Percentiles rank a stretch among this genome's conserved stretches.
Conservation (phyloP, 2,888 invertebrate species). For the Hemicrepidius hirtus region DNA sequence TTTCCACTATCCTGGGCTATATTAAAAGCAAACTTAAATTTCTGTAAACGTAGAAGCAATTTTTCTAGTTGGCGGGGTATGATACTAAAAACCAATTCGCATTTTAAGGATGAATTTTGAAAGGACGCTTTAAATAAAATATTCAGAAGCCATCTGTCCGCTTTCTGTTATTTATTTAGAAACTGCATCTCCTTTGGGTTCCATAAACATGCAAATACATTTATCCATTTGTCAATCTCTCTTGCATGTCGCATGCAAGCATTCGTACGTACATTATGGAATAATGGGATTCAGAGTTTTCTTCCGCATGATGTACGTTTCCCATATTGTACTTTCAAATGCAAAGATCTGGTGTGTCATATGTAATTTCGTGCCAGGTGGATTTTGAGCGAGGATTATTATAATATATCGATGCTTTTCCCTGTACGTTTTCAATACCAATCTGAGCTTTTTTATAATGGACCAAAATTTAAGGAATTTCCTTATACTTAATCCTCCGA, state of each 20-base stretch:
- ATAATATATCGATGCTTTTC: too few species aligned
- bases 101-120: neutral
- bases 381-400: too few species aligned
- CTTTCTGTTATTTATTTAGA: conserved; percentile 18
- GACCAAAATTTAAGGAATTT: neutral
- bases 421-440: too few species aligned
- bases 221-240: conserved; percentile 31
- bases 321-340: conserved; percentile 1
- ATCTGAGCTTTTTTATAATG: conserved; percentile 5
- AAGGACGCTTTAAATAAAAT: conserved; percentile 6
- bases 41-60: too few species aligned
- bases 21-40: neutral
- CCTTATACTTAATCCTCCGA: too few species aligned
- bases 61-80: too few species aligned
- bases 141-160: conserved; percentile 25
- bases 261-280: conserved; percentile 18
- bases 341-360: neutral
- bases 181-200: conserved; percentile 25
- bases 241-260: conserved; percentile 33
- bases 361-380: too few species aligned
- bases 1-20: neutral
- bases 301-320: conserved; percentile 24
- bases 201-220: conserved; percentile 29
- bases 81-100: too few species aligned
- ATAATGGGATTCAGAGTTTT: conserved; percentile 23